A percentile compares a stretch with the other conserved stretches of the same genome.
These are phyloP conservation scores for Stegodyphus dumicola DNA, from an alignment of 1,140 invertebrate species.

Conservation along the genomic window DNA sequence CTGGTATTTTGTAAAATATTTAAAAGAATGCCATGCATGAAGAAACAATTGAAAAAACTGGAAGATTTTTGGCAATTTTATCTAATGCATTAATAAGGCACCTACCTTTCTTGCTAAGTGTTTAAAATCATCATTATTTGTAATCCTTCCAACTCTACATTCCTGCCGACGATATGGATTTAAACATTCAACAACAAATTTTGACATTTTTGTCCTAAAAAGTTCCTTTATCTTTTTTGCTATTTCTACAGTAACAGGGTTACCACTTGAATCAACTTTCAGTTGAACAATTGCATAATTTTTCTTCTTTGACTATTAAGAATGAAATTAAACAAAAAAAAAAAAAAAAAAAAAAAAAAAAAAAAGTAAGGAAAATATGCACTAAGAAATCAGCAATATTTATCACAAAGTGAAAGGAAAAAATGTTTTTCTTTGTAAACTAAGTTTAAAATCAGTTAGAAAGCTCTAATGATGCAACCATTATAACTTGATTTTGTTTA, in stretches of 20 bases:
- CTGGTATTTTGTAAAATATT: too few relatives aligned
- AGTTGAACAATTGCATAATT: conserved; percentile 47
- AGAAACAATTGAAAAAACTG: too few relatives aligned
- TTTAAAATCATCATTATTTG: conserved; percentile 92
- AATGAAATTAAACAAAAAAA: neutral
- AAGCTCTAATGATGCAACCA: too few relatives aligned
- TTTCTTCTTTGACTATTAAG: conserved; percentile 34
- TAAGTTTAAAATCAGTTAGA: too few relatives aligned
- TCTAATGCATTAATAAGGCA: too few relatives aligned
- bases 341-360: conserved; percentile 1
- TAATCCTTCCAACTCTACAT: conserved; percentile 86
- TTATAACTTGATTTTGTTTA: too few relatives aligned
- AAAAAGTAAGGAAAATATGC: neutral
- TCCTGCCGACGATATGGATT: conserved; percentile 88
- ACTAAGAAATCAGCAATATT: too few relatives aligned
- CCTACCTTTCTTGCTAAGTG: conserved; percentile 93
- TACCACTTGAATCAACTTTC: conserved; percentile 38
- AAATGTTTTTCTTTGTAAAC: too few relatives aligned
- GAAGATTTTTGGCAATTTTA: too few relatives aligned
- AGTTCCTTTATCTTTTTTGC: conserved; percentile 81
- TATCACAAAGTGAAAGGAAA: too few relatives aligned
- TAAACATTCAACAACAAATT: conserved; percentile 87
- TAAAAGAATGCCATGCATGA: too few relatives aligned
- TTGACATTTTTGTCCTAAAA: conserved; percentile 89
- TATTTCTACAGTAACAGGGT: conserved; percentile 55